A percentile compares a stretch with the other conserved stretches of the same genome.
phyloP scores from a whole-genome alignment of 2,797 vertebrate species.

The Gobionotothen gibberifrons region DNA sequence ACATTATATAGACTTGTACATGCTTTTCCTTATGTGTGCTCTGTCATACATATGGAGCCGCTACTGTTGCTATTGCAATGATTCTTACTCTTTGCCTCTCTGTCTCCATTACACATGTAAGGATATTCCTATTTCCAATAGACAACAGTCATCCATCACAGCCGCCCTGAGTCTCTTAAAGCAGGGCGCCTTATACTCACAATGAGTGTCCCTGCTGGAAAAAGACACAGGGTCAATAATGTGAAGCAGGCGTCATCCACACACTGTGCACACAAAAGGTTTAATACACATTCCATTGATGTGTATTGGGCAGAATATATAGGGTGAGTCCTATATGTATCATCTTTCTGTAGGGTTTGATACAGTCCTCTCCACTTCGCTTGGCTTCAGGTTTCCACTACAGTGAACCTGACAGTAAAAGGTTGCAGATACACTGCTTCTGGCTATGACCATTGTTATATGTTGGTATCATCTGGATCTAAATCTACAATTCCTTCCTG shows the following conservation, averaged over 20 bases:
- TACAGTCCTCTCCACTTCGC: background rate
- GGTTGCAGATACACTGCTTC: slow-evolving; percentile 35
- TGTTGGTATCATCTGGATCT: slow-evolving; percentile 20
- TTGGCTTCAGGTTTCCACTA: slow-evolving; percentile 52
- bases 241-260: slow-evolving; percentile 9
- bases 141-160: slow-evolving; percentile 60
- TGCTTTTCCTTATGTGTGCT: background rate
- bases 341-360: slow-evolving; percentile 12
- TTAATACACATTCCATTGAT: background rate
- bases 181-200: slow-evolving; percentile 15
- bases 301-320: background rate
- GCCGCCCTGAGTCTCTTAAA: slow-evolving; percentile 21
- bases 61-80: slow-evolving; percentile 12
- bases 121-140: slow-evolving; percentile 45
- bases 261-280: background rate
- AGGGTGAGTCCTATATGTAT: background rate
- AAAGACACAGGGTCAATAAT: slow-evolving; percentile 21
- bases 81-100: slow-evolving; percentile 18
- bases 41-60: background rate
- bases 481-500: slow-evolving; percentile 13
- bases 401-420: slow-evolving; percentile 49
- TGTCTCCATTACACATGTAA: slow-evolving; percentile 53
- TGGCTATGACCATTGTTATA: slow-evolving; percentile 18
- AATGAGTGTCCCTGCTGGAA: slow-evolving; percentile 20
- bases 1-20: background rate